phyloP scores from a whole-genome alignment of 2,888 invertebrate species.

The Lasius platythorax region DNA sequence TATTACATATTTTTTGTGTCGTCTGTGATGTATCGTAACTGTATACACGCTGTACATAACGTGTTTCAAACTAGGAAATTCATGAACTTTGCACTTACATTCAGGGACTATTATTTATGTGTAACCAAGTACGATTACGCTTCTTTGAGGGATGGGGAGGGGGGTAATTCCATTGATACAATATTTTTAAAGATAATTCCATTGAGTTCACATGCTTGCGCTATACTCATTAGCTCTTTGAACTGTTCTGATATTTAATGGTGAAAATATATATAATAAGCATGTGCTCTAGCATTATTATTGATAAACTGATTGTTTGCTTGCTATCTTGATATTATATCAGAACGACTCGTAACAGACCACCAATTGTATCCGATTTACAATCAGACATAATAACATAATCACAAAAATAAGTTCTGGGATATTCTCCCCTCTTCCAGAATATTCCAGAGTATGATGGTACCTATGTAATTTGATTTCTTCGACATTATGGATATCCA shows the following conservation, averaged over 20 bases:
- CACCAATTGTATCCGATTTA: constrained; percentile 38
- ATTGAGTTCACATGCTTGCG: constrained; percentile 6
- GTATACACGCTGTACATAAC: not conserved
- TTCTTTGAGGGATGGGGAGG: not conserved
- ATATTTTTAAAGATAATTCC: constrained; percentile 6
- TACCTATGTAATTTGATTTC: constrained; percentile 71
- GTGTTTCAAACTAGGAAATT: not conserved
- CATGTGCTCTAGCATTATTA: constrained; percentile 33
- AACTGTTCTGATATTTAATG: not conserved
- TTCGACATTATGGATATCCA: constrained; percentile 7
- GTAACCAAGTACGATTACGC: not conserved
- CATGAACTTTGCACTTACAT: not conserved
- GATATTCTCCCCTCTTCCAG: constrained; percentile 54
- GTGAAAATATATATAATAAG: constrained; percentile 37
- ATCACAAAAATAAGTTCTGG: constrained; percentile 77
- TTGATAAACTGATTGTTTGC: not conserved
- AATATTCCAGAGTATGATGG: constrained; percentile 55
- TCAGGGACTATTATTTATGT: not conserved
- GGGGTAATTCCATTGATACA: not conserved
- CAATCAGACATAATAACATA: constrained; percentile 61
- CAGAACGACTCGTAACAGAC: not conserved
- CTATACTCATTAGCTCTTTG: not conserved
- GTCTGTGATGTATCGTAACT: not conserved
- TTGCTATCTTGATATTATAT: not conserved
- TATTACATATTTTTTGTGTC: not conserved